phyloP scores from a whole-genome alignment of 2,888 invertebrate genomes.

The Cosmia pyralina region DNA sequence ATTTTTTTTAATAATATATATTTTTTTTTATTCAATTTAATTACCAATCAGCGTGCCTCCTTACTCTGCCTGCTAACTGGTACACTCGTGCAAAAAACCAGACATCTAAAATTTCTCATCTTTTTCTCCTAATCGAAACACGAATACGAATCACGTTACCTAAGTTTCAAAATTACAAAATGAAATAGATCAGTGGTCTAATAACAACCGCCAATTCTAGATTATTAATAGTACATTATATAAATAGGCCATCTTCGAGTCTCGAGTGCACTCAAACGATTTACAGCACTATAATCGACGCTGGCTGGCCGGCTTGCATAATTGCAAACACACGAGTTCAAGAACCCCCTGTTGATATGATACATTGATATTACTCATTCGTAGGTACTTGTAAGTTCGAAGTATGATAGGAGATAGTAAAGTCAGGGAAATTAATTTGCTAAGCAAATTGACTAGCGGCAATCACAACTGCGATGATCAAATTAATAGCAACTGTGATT shows the following conservation, averaged over 20 bases:
- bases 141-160: not conserved
- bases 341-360: slow-evolving; percentile 14
- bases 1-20: too few relatives aligned
- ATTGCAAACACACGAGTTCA: slow-evolving; percentile 42
- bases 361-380: not conserved
- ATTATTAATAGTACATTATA: slow-evolving; percentile 49
- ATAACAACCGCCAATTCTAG: not conserved
- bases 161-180: not conserved
- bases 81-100: not conserved
- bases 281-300: slow-evolving; percentile 29
- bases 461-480: too few relatives aligned
- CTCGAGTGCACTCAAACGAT: slow-evolving; percentile 54
- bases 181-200: slow-evolving; percentile 13
- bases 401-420: not conserved
- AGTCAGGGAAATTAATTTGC: not conserved
- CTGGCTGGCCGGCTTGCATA: slow-evolving; percentile 48
- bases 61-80: too few relatives aligned
- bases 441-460: not conserved
- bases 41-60: too few relatives aligned
- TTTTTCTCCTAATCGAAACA: not conserved
- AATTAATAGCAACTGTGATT: not conserved
- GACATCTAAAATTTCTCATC: not conserved
- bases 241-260: slow-evolving; percentile 46
- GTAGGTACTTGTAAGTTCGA: slow-evolving; percentile 4
- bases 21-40: too few relatives aligned